These are phyloP conservation scores for Chironex yamaguchii DNA, from an alignment of 30 jellyfish, hydroid and myxozoan genomes.

Conservation along the genomic window DNA sequence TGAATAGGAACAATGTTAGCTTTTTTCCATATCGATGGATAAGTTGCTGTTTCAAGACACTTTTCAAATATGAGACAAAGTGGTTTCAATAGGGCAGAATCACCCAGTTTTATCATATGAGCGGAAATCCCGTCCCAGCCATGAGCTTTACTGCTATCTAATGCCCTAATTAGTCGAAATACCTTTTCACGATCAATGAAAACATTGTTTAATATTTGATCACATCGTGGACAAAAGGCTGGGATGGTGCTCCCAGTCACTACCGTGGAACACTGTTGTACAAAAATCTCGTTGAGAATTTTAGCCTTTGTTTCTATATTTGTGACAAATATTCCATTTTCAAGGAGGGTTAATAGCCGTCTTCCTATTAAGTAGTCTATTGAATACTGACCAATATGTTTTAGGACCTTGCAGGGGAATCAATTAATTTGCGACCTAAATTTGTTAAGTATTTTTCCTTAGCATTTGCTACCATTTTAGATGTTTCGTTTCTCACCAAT, in stretches of 20 bases:
- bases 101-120: conserved; percentile 36
- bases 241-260: conserved; percentile 58
- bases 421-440: conserved; percentile 48
- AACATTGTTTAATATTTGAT: conserved; percentile 31
- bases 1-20: conserved; percentile 33
- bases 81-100: conserved; percentile 40
- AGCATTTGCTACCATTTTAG: conserved; percentile 13
- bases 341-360: conserved; percentile 39
- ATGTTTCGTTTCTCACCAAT: conserved; percentile 7
- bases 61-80: conserved; percentile 51
- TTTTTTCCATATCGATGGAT: no score
- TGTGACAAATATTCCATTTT: conserved; percentile 55
- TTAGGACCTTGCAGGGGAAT: conserved; percentile 47
- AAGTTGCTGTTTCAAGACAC: conserved; percentile 52
- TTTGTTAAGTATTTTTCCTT: conserved; percentile 28
- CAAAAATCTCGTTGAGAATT: conserved; percentile 51
- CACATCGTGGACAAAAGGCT: conserved; percentile 20
- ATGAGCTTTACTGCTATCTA: conserved; percentile 64
- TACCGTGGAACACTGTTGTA: conserved; percentile 42
- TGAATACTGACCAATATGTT: conserved; percentile 43
- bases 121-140: conserved; percentile 64
- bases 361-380: conserved; percentile 28
- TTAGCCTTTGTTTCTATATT: conserved; percentile 49
- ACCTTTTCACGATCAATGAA: conserved; percentile 34
- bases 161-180: conserved; percentile 20